Evolutionary conservation across 2,797 vertebrate genomes (phyloP), one percentile per base, ranked within the genome.

Genomic region (Rhabdophis nuchalis): DNA sequence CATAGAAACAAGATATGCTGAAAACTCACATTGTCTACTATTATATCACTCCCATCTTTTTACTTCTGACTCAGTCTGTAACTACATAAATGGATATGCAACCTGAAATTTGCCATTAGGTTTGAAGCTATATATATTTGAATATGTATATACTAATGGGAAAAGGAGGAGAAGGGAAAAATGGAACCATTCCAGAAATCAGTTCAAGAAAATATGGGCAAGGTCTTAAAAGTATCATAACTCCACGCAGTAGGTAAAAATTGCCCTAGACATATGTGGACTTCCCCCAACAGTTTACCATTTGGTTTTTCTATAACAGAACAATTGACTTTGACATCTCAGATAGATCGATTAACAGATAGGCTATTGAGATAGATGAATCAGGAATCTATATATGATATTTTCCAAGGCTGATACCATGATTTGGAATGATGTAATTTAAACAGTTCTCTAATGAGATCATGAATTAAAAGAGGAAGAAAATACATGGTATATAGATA

Each of bases 281-380:
- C 64, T 95, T 92, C 89, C 89, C 82, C 87, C n/a, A 95, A 72
- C 25, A 89, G 89, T 92, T 88, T 27, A 27, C 88, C 10, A 57
- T 92, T 93, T 93, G 53, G 52, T 86, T 94, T 92, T 29, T 6
- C 89, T 93, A 56, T 36, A 54, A 85, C 9, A 82, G 18, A 72
- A 87, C 92, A 58, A 13, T n/a, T 64, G 77, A 58, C 88, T 92
- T 92, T 52, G 91, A 53, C 86, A 41, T 6, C 41, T 77, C 57
- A 90, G 91, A 91, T 10, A 82, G 46, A 86, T 86, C 32, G 0
- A 3, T 77, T 36, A 64, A 10, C 56, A 87, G 87, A 93, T 61
- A 93, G 72, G 89, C 52, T 1, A 85, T 32, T 41, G 23, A 16
- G 56, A 25, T 0, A 0, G 9, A 87, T 1, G 0, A 27, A 0